Conservation (phyloP, 2,888 invertebrate genomes). For the Tuta absoluta region DNA sequence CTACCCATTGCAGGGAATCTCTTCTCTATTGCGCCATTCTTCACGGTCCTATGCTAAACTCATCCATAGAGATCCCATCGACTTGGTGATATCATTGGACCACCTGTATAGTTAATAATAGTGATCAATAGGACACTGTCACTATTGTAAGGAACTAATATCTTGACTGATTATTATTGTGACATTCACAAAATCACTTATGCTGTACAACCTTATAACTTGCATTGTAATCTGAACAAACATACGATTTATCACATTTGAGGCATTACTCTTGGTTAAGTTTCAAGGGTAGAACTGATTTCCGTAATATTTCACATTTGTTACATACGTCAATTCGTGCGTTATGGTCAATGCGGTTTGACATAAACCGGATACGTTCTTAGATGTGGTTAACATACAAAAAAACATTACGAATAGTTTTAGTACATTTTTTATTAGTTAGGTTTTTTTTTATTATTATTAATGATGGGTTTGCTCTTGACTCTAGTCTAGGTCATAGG, state of each 20-base stretch:
- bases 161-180: neutral
- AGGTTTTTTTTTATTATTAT: too few species aligned
- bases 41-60: too few species aligned
- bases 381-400: neutral
- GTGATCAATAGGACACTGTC: neutral
- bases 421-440: neutral
- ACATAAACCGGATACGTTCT: neutral
- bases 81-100: too few species aligned
- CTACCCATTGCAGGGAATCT: too few species aligned
- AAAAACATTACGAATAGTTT: neutral
- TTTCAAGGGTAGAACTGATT: constrained; percentile 54
- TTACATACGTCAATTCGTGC: constrained; percentile 13
- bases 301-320: constrained; percentile 52
- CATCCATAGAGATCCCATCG: too few species aligned
- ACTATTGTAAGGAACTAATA: constrained; percentile 7
- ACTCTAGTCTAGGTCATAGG: too few species aligned
- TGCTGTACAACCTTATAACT: constrained; percentile 35
- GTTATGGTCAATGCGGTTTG: constrained; percentile 40
- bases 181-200: constrained; percentile 9
- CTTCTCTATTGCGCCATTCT: too few species aligned
- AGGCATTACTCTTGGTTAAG: constrained; percentile 51
- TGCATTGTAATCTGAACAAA: constrained; percentile 40
- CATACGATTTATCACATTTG: constrained; percentile 43
- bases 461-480: too few species aligned
- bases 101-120: neutral